These are phyloP conservation scores for Eupithecia vulgata DNA, from an alignment of 2,888 invertebrate species.

Conservation along the genomic window DNA sequence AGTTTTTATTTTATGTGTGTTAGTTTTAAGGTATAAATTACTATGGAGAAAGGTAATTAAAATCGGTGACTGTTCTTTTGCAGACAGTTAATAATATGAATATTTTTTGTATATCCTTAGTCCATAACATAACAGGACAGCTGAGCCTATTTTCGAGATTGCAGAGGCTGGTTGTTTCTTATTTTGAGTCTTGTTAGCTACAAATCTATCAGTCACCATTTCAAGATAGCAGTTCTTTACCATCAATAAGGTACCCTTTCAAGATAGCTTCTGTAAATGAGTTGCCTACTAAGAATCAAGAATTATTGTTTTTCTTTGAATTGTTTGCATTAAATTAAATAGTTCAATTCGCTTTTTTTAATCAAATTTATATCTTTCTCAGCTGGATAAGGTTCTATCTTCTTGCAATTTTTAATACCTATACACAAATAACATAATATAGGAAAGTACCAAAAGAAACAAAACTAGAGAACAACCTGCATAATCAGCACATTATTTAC, in stretches of 20 bases:
- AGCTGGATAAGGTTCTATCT: background rate
- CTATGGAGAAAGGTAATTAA: background rate
- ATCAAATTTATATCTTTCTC: too few species aligned
- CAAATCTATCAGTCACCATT: background rate
- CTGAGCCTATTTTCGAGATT: too few species aligned
- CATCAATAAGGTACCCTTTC: too few species aligned
- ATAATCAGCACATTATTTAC: background rate
- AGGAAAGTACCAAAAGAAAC: background rate
- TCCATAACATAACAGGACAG: background rate
- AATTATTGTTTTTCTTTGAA: too few species aligned
- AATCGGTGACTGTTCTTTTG: background rate
- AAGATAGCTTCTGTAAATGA: too few species aligned
- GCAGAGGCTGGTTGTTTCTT: too few species aligned
- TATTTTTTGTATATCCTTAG: background rate
- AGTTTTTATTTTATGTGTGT: background rate
- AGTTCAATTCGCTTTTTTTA: too few species aligned
- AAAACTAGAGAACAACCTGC: background rate
- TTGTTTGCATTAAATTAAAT: background rate
- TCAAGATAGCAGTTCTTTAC: background rate
- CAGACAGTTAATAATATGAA: background rate
- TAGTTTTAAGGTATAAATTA: background rate
- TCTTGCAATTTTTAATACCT: background rate
- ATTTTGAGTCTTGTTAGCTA: background rate
- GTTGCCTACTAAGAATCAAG: too few species aligned
- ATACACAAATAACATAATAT: background rate